Conservation (phyloP, 2,888 invertebrate genomes). For the Leptinotarsa tumamoca region DNA sequence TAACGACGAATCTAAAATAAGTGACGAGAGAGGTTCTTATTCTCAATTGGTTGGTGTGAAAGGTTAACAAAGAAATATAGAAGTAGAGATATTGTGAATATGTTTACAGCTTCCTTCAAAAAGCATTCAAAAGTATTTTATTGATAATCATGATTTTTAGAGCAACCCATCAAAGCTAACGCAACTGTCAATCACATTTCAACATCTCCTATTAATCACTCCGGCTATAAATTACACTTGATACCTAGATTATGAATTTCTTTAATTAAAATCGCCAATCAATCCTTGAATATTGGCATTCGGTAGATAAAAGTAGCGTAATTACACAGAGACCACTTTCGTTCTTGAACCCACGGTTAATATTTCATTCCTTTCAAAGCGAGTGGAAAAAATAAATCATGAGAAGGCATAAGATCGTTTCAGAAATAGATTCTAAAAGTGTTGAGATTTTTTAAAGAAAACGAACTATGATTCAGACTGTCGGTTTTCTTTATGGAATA, state of each 20-base stretch:
- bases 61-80: neutral
- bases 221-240: neutral
- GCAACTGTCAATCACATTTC: slow-evolving; percentile 15
- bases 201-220: neutral
- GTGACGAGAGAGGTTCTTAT: too few relatives aligned
- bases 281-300: slow-evolving; percentile 10
- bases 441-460: neutral
- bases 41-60: too few relatives aligned
- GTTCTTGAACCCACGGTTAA: neutral
- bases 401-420: slow-evolving; percentile 5
- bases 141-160: too few relatives aligned
- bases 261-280: slow-evolving; percentile 16
- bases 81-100: too few relatives aligned
- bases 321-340: neutral
- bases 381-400: slow-evolving; percentile 9
- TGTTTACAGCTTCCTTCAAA: too few relatives aligned
- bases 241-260: neutral
- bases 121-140: too few relatives aligned
- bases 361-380: slow-evolving; percentile 11
- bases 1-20: too few relatives aligned
- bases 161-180: slow-evolving; percentile 6
- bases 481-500: neutral
- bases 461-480: too few relatives aligned
- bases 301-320: neutral
- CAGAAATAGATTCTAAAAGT: slow-evolving; percentile 13